Percentiles rank a stretch among this genome's conserved stretches.
Conservation (phyloP, 2,888 invertebrate genomes). For the Tenthredo notha region DNA sequence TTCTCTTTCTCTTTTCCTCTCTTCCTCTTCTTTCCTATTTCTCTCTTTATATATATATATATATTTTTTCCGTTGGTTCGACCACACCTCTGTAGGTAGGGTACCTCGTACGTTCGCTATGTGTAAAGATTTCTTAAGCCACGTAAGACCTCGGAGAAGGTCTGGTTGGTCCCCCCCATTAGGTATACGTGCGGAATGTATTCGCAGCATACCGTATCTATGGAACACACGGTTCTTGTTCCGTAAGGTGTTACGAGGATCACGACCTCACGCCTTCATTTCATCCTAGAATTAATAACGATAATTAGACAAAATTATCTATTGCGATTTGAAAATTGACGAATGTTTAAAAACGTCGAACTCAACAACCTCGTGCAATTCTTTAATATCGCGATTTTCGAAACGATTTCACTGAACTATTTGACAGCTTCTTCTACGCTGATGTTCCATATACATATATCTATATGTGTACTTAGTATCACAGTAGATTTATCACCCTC, state of each 20-base stretch:
- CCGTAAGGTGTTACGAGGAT: constrained; percentile 18
- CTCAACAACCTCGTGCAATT: not conserved
- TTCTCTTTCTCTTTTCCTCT: constrained; percentile 21
- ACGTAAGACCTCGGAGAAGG: constrained; percentile 18
- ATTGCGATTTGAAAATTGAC: not conserved
- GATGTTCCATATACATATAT: not conserved
- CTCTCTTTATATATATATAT: not conserved
- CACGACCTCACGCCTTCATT: constrained; percentile 24
- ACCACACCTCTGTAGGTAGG: constrained; percentile 37
- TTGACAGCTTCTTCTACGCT: not conserved
- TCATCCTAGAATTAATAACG: not conserved
- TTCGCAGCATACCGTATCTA: constrained; percentile 35
- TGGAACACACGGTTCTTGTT: not conserved
- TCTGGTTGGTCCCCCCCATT: constrained; percentile 44
- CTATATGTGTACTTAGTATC: not conserved
- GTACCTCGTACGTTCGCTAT: not conserved
- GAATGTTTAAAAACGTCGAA: not conserved
- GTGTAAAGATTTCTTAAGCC: constrained; percentile 16
- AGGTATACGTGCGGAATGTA: constrained; percentile 4
- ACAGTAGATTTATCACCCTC: constrained; percentile 44
- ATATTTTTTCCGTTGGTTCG: not conserved
- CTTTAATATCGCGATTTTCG: not conserved
- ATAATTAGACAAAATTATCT: constrained; percentile 28
- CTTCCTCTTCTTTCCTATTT: not conserved
- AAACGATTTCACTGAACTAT: constrained; percentile 36